Conservation (phyloP, 2,888 invertebrate species). For the Eilema griseolum region DNA sequence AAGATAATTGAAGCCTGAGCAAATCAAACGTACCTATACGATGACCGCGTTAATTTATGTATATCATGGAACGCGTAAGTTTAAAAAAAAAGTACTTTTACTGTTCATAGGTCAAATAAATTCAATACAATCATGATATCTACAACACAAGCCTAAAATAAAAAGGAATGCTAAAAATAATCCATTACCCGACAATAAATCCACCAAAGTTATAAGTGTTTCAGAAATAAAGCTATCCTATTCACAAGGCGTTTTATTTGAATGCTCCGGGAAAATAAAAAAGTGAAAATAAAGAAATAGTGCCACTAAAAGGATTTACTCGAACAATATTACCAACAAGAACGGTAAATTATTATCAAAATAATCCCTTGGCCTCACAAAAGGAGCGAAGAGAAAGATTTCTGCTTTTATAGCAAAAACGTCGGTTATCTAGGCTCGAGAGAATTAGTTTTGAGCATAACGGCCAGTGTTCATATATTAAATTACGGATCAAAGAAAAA, state of each 20-base stretch:
- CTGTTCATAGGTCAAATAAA: not conserved
- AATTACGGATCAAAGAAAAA: slow-evolving; percentile 12
- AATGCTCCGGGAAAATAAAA: slow-evolving; percentile 49
- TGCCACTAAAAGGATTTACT: slow-evolving; percentile 59
- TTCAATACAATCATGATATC: not conserved
- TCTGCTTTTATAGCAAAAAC: slow-evolving; percentile 53
- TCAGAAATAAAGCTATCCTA: slow-evolving; percentile 44
- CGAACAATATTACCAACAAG: slow-evolving; percentile 55
- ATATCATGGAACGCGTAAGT: no score
- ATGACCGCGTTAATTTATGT: no score
- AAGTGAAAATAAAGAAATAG: slow-evolving; percentile 52
- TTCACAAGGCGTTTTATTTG: slow-evolving; percentile 46
- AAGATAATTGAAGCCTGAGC: no score
- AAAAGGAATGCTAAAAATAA: slow-evolving; percentile 32
- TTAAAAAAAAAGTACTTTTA: not conserved
- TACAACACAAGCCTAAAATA: not conserved
- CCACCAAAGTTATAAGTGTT: slow-evolving; percentile 41
- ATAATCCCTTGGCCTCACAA: slow-evolving; percentile 58
- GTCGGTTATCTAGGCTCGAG: slow-evolving; percentile 33
- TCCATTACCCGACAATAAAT: slow-evolving; percentile 40
- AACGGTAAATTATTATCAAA: slow-evolving; percentile 66
- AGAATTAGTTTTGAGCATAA: slow-evolving; percentile 45
- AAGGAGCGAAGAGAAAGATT: slow-evolving; percentile 56
- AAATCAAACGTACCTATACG: no score
- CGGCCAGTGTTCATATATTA: slow-evolving; percentile 28